Percentiles rank a stretch among this genome's conserved stretches.
phyloP scores from a whole-genome alignment of 2,797 vertebrate species.

The Florisuga fusca region DNA sequence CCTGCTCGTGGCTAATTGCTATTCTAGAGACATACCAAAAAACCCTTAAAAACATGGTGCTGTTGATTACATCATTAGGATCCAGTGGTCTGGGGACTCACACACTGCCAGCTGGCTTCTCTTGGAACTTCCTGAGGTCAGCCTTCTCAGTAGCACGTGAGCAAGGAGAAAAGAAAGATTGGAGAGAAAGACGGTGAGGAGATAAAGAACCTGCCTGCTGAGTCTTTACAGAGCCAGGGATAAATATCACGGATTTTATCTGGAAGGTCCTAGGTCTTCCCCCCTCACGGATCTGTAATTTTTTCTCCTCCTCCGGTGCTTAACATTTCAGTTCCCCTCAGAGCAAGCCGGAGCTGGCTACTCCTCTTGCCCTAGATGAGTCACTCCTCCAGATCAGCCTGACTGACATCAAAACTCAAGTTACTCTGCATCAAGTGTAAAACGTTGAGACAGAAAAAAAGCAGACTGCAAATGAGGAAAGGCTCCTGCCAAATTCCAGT shows the following conservation, averaged over 20 bases:
- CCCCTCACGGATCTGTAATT: background rate
- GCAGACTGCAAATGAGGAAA: slow-evolving; percentile 57
- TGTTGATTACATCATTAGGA: slow-evolving; percentile 4
- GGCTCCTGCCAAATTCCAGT: slow-evolving; percentile 57
- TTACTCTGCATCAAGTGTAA: background rate
- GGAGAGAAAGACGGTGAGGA: background rate
- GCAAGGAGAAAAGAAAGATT: background rate
- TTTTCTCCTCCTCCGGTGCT: slow-evolving; percentile 18
- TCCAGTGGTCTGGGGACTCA: background rate
- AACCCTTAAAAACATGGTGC: background rate
- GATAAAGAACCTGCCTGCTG: background rate
- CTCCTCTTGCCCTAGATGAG: slow-evolving; percentile 58
- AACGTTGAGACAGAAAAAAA: slow-evolving; percentile 46
- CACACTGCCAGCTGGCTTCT: background rate
- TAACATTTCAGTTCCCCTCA: background rate
- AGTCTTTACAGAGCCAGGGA: rapidly evolving
- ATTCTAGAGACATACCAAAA: background rate
- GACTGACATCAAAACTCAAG: slow-evolving; percentile 29
- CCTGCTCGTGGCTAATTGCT: background rate
- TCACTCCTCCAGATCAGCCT: slow-evolving; percentile 56
- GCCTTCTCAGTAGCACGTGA: background rate
- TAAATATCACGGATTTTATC: slow-evolving; percentile 29
- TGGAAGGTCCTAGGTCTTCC: slow-evolving; percentile 12
- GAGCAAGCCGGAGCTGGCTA: slow-evolving; percentile 28
- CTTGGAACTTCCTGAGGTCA: slow-evolving; percentile 16